A percentile compares a stretch with the other conserved stretches of the same genome.
Conservation (phyloP, 2,797 vertebrate species). For the Phataginus tricuspis region DNA sequence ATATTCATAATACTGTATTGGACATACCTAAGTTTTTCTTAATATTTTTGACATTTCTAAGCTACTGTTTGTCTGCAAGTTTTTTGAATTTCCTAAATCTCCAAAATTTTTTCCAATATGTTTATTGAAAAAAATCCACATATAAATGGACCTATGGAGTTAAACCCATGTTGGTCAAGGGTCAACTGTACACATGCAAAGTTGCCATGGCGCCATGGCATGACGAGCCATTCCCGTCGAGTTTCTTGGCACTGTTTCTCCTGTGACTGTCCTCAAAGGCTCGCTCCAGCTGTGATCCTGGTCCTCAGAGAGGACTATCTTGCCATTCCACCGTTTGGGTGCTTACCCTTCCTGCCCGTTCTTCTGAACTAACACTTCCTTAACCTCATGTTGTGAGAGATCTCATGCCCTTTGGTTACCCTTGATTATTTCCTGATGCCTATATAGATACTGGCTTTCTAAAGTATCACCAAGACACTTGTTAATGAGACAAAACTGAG, state of each 20-base stretch:
- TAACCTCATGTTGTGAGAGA: not conserved
- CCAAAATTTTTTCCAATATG: too few species aligned
- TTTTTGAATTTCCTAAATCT: too few species aligned
- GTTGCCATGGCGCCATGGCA: not conserved
- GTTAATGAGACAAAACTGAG: not conserved
- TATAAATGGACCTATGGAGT: too few species aligned
- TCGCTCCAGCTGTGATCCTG: not conserved
- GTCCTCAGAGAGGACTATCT: not conserved
- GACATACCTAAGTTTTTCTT: too few species aligned
- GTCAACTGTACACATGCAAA: too few species aligned
- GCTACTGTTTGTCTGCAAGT: too few species aligned
- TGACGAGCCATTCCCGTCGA: not conserved
- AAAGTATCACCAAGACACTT: not conserved
- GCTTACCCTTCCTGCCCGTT: not conserved
- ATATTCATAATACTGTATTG: too few species aligned
- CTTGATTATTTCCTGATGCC: not conserved
- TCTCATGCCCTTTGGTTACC: not conserved
- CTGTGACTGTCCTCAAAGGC: not conserved
- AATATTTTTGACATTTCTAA: too few species aligned
- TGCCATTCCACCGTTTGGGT: not conserved
- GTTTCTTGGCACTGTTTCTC: not conserved
- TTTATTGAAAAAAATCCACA: too few species aligned
- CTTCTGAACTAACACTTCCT: not conserved
- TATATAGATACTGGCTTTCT: not conserved
- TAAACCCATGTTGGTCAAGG: too few species aligned